Conservation (phyloP, 1,140 invertebrate genomes). For the Chironomus tepperi region DNA sequence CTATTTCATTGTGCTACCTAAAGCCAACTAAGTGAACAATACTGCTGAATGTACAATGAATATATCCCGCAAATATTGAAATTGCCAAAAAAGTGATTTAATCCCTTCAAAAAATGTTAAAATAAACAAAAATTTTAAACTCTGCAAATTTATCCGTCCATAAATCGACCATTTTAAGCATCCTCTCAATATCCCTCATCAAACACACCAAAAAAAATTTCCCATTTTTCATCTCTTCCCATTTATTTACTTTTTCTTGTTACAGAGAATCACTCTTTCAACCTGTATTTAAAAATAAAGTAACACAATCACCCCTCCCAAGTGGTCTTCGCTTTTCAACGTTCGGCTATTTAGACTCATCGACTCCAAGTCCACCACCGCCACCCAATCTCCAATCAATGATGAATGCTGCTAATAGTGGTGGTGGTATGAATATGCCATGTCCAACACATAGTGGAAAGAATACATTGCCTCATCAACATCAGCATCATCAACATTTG, state of each 20-base stretch:
- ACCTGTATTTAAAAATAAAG: conserved; percentile 21
- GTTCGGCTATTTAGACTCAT: conserved; percentile 41
- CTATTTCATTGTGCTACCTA: too few species aligned
- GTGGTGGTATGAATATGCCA: neutral
- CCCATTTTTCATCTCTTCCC: too few species aligned
- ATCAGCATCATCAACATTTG: neutral
- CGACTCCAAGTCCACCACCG: neutral
- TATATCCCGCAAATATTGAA: too few species aligned
- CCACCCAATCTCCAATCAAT: neutral
- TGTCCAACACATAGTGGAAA: conserved; percentile 4
- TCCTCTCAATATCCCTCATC: too few species aligned
- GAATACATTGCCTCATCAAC: conserved; percentile 21
- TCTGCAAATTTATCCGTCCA: too few species aligned
- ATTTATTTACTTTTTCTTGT: conserved; percentile 36
- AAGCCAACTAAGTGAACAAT: too few species aligned
- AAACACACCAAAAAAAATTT: too few species aligned
- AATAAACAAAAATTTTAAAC: too few species aligned
- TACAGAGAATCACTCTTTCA: conserved; percentile 19
- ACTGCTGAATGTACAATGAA: too few species aligned
- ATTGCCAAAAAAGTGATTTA: too few species aligned
- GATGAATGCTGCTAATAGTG: neutral
- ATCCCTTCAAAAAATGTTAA: too few species aligned
- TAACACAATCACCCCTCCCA: conserved; percentile 12
- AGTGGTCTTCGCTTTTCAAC: conserved; percentile 41
- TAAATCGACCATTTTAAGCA: too few species aligned